Percentiles rank a stretch among this genome's conserved stretches.
Conservation (phyloP, 2,113 vertebrate genomes). For the Corydoras maculifer region DNA sequence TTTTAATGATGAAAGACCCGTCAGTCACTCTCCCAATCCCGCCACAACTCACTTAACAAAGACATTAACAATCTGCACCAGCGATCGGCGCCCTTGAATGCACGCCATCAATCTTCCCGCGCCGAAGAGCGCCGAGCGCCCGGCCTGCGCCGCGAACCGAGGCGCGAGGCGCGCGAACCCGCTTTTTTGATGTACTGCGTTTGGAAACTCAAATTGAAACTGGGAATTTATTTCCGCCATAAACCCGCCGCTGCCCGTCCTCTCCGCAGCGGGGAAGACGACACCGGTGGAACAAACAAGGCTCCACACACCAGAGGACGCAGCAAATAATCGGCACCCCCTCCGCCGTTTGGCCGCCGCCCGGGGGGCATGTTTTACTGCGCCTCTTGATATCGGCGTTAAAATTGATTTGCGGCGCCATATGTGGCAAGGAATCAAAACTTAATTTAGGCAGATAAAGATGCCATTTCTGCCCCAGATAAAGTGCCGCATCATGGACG, state of each 20-base stretch:
- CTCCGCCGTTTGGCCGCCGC: conserved; percentile 51
- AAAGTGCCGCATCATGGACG: conserved; percentile 72
- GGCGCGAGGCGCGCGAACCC: conserved; percentile 40
- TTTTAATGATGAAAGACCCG: conserved; percentile 31
- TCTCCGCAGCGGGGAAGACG: conserved; percentile 41
- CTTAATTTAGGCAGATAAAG: conserved; percentile 79
- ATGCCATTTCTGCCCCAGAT: conserved; percentile 72
- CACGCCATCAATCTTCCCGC: conserved; percentile 35
- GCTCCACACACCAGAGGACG: conserved; percentile 3
- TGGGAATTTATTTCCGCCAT: conserved; percentile 63
- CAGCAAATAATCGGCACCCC: conserved; percentile 1
- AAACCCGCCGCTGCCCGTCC: conserved; percentile 50
- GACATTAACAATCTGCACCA: conserved; percentile 37
- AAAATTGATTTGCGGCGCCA: conserved; percentile 75
- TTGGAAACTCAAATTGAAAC: conserved; percentile 59
- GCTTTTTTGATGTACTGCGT: conserved; percentile 38
- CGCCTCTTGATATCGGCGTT: conserved; percentile 69
- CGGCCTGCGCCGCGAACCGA: conserved; percentile 24
- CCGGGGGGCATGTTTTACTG: conserved; percentile 67
- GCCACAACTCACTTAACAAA: conserved; percentile 40
- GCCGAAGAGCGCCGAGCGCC: conserved; percentile 16
- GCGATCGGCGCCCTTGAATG: conserved; percentile 33
- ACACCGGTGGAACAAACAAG: conserved; percentile 33
- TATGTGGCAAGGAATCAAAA: conserved; percentile 79
- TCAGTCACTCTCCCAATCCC: conserved; percentile 27